These are phyloP conservation scores for Leuciscus waleckii DNA, from an alignment of 2,797 vertebrate genomes.

Conservation along the genomic window DNA sequence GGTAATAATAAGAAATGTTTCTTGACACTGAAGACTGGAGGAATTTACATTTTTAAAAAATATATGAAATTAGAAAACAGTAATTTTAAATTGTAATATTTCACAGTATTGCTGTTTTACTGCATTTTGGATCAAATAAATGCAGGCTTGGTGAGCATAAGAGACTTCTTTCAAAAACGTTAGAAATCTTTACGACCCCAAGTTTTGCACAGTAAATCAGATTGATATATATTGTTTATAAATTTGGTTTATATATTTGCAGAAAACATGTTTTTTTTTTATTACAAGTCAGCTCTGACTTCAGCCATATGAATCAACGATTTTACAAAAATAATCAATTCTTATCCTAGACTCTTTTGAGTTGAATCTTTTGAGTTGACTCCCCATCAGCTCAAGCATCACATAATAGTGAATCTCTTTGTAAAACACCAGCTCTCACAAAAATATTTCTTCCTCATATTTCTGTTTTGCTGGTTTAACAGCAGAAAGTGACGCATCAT, in stretches of 20 bases:
- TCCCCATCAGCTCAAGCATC: background rate
- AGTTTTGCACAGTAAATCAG: background rate
- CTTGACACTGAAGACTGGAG: background rate
- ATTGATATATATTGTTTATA: background rate
- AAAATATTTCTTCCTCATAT: background rate
- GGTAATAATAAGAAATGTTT: background rate
- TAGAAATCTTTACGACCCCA: background rate
- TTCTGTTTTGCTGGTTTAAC: background rate
- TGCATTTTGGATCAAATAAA: background rate
- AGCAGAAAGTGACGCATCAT: background rate
- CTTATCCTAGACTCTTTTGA: background rate
- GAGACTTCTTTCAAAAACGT: too few relatives aligned
- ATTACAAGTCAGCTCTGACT: background rate
- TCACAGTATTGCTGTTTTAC: background rate
- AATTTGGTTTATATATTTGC: background rate
- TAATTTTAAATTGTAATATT: background rate
- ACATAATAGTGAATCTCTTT: background rate
- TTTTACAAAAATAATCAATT: background rate
- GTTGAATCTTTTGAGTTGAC: background rate
- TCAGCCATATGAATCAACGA: background rate
- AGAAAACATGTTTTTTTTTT: too few relatives aligned
- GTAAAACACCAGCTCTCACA: background rate
- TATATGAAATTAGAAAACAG: too few relatives aligned
- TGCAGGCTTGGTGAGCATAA: background rate
- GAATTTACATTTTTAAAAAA: too few relatives aligned